phyloP scores from a whole-genome alignment of 2,797 vertebrate genomes.

The Champsocephalus esox region DNA sequence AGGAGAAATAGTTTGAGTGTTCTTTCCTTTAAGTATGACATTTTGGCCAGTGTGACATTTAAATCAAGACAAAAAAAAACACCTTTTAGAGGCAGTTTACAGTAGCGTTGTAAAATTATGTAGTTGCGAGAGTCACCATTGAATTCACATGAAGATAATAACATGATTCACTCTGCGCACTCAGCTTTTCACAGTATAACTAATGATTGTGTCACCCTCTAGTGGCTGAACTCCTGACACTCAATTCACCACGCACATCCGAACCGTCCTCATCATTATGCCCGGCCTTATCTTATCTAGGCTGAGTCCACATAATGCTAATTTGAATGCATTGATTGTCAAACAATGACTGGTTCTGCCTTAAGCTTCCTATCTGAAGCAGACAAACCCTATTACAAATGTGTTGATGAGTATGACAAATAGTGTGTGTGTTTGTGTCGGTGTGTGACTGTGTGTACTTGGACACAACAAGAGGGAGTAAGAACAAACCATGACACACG shows the following conservation, averaged over 20 bases:
- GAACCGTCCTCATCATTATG: constrained; percentile 36
- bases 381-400: constrained; percentile 40
- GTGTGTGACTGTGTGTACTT: background rate
- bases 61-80: background rate
- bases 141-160: background rate
- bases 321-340: constrained; percentile 54
- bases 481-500: constrained; percentile 5
- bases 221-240: constrained; percentile 33
- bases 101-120: background rate
- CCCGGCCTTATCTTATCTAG: constrained; percentile 32
- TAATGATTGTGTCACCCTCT: constrained; percentile 64
- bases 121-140: background rate
- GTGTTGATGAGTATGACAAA: constrained; percentile 26
- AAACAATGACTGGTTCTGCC: constrained; percentile 50
- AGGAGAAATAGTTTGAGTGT: background rate
- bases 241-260: constrained; percentile 14
- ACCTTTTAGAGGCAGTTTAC: background rate
- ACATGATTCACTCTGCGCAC: background rate
- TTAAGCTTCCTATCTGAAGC: constrained; percentile 34
- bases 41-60: background rate
- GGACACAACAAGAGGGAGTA: constrained; percentile 8
- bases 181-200: background rate
- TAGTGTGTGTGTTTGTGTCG: constrained; percentile 2
- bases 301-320: constrained; percentile 46
- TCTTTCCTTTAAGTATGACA: background rate